A percentile compares a stretch with the other conserved stretches of the same genome.
phyloP scores from a whole-genome alignment of 30 jellyfish, hydroid and myxozoan species.

The Euphysa ruthae region DNA sequence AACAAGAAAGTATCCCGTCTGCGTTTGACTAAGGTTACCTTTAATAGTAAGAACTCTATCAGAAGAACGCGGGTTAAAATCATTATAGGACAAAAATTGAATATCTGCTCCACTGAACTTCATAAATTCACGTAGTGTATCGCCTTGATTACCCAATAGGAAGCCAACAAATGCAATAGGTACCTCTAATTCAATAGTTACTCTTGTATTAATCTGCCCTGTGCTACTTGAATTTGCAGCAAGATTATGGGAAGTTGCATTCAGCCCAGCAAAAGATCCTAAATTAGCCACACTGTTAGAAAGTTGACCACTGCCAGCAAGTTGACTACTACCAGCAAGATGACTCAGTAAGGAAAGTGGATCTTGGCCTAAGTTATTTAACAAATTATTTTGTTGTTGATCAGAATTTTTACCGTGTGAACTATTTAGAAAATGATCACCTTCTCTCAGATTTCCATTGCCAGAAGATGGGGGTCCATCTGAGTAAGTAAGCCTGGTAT shows the following conservation, averaged over 20 bases:
- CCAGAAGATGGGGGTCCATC: neutral
- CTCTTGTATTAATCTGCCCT: slow-evolving; percentile 70
- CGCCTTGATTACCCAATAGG: slow-evolving; percentile 91
- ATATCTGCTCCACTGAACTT: slow-evolving; percentile 98
- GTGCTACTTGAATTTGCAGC: slow-evolving; percentile 42
- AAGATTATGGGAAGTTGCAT: slow-evolving; percentile 23
- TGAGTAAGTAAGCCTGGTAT: slow-evolving; percentile 56
- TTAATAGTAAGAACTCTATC: slow-evolving; percentile 88
- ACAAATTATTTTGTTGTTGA: slow-evolving; percentile 27
- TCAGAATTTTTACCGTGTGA: slow-evolving; percentile 64
- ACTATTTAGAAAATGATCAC: slow-evolving; percentile 56
- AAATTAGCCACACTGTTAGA: slow-evolving; percentile 15
- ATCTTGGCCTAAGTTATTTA: slow-evolving; percentile 18
- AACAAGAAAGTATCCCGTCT: slow-evolving; percentile 82
- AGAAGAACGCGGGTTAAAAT: slow-evolving; percentile 88
- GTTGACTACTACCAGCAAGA: slow-evolving; percentile 24
- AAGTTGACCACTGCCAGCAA: slow-evolving; percentile 34
- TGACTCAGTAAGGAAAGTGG: slow-evolving; percentile 45
- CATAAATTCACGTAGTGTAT: slow-evolving; percentile 81
- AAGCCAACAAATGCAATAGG: slow-evolving; percentile 93
- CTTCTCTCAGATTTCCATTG: slow-evolving; percentile 11
- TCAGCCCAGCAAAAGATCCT: slow-evolving; percentile 39
- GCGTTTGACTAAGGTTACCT: slow-evolving; percentile 89
- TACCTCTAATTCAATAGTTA: slow-evolving; percentile 82
- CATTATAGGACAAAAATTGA: slow-evolving; percentile 95